Evolutionary conservation across 2,888 invertebrate species (phyloP).

Genomic region (Neria commutata): DNA sequence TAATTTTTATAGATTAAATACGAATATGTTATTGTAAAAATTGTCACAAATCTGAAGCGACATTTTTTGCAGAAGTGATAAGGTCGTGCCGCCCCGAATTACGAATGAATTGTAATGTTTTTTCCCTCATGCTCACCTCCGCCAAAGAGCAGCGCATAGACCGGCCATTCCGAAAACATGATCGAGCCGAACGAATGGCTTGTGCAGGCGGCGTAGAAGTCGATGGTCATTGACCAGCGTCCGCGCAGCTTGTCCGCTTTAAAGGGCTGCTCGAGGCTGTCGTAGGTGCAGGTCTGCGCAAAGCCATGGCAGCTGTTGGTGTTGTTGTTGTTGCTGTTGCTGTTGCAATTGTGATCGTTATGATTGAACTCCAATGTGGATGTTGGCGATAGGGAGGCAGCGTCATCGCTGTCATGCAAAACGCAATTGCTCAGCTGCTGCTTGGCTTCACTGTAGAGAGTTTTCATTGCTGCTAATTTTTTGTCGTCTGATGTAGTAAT

Average conservation of each 20-base stretch:
- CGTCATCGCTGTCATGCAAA: conserved; percentile 37
- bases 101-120: neutral
- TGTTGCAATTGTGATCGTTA: conserved; percentile 9
- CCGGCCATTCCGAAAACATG: conserved; percentile 78
- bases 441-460: conserved; percentile 49
- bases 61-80: neutral
- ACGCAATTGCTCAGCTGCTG: conserved; percentile 50
- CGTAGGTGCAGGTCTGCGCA: conserved; percentile 49
- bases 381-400: conserved; percentile 22
- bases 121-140: conserved; percentile 51
- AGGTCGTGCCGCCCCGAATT: neutral
- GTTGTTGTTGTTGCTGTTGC: conserved; percentile 17
- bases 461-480: conserved; percentile 41
- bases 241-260: conserved; percentile 64
- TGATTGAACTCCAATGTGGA: conserved; percentile 14
- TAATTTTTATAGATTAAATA: too few relatives aligned
- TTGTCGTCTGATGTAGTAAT: neutral
- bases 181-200: conserved; percentile 86
- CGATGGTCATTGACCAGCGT: conserved; percentile 75
- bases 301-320: conserved; percentile 24
- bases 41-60: too few relatives aligned
- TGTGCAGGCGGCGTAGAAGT: conserved; percentile 80
- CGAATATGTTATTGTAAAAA: too few relatives aligned
- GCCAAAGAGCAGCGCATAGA: conserved; percentile 48
- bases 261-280: conserved; percentile 56